Percentiles rank a stretch among this genome's conserved stretches.
Conservation (phyloP, 2,888 invertebrate genomes). For the Seira ritae region DNA sequence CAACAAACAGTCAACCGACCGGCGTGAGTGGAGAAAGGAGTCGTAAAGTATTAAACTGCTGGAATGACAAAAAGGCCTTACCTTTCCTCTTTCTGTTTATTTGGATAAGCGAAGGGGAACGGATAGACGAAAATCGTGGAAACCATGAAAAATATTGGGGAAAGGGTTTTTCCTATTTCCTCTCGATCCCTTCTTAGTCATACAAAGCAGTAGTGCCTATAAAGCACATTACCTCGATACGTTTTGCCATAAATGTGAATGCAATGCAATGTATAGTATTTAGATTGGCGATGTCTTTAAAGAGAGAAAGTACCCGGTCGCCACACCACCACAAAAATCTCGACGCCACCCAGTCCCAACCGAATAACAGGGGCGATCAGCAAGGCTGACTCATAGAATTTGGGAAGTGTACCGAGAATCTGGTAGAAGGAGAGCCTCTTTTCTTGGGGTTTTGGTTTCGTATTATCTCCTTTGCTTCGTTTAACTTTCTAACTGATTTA, state of each 20-base stretch:
- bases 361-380: neutral
- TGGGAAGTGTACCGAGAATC: neutral
- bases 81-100: slow-evolving; percentile 29
- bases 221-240: slow-evolving; percentile 32
- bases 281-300: neutral
- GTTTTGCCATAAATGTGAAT: slow-evolving; percentile 33
- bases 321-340: neutral
- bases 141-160: slow-evolving; percentile 38
- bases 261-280: neutral
- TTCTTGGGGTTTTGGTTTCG: slow-evolving; percentile 10
- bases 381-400: neutral
- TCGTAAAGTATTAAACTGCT: slow-evolving; percentile 49
- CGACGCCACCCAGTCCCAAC: neutral
- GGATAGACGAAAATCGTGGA: slow-evolving; percentile 18
- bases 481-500: slow-evolving; percentile 48
- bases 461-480: slow-evolving; percentile 51
- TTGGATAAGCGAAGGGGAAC: slow-evolving; percentile 21
- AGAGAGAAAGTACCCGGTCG: neutral
- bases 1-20: slow-evolving; percentile 12
- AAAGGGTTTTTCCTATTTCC: slow-evolving; percentile 24
- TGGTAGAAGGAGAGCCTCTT: neutral
- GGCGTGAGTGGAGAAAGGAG: slow-evolving; percentile 15
- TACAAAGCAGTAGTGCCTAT: slow-evolving; percentile 29
- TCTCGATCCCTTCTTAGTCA: neutral
- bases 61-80: slow-evolving; percentile 47